Base-by-base conservation (phyloP, 2,888 invertebrate genomes). In the Brachyptera putata region DNA sequence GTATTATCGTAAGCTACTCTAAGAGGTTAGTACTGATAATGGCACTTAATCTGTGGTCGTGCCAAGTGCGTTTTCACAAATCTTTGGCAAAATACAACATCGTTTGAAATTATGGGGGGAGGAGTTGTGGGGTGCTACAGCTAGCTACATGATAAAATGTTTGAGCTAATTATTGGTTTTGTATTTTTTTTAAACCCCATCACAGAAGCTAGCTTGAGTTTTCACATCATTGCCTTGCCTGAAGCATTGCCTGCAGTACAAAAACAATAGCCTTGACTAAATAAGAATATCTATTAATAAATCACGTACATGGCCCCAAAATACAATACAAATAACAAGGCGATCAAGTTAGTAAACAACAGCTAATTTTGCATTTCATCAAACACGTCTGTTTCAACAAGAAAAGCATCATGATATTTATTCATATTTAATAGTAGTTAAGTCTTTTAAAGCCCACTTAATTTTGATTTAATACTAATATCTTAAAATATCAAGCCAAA, bases 161-260 rank as follows among this genome's bases (percentile, higher is more conserved):
- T 16, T 41, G 11, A 7, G 16, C 18, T 41, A 21, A 41, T 41
- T 41, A 41, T 41, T 41, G n/a, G 41, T 9, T 41, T 41, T 41
- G 7, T 16, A 14, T 21, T 7, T 41, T 41, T 18, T 66, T 71
- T 69, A 67, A 73, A 74, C 70, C n/a, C 70, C 73, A 74, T 75
- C 74, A 75, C 74, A 75, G 74, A 75, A 75, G 75, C 75, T 69
- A 71, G 71, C 57, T 63, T 57, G 57, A 60, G 56, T 57, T 57
- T 34, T 21, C 41, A n/a, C n/a, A n/a, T n/a, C n/a, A n/a, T n/a
- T n/a, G n/a, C n/a, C n/a, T n/a, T n/a, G n/a, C n/a, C n/a, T n/a
- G n/a, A 30, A 30, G 30, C 30, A 4, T 24, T 46, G 46, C n/a
- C 46, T 24, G 4, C 21, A 3, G 46, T 46, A 46, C 24, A 46